Evolutionary conservation across 1,140 invertebrate species (phyloP), one percentile per base, ranked within the genome.

Genomic region (Vanessa atalanta): DNA sequence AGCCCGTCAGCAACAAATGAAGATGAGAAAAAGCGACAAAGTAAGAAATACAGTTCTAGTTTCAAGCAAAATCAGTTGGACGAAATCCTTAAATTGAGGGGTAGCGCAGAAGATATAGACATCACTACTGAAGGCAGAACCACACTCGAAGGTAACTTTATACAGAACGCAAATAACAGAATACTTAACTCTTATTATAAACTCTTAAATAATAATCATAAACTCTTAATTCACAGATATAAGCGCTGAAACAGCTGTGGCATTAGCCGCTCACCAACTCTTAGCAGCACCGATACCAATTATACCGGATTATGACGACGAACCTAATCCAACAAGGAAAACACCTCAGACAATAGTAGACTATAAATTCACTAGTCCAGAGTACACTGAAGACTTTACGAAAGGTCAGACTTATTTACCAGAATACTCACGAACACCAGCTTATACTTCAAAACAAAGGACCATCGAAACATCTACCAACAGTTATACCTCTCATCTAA

Each of bases 231-330:
- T 78, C 76, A 15, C 85, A 93, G 91, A 89, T 74, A 75, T 83
- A 64, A 86, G 75, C 65, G 80, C 86, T 31, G 93, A 93, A 83
- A 92, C 91, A 14, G 91, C 91, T 7, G 83, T 93, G 64, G 93
- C 93, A 3, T 84, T 93, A 69, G 93, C 90, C 4, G 89, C 91
- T 8, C 91, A 93, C 80, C 88, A 93, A 63, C 86, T 93, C 5
- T 72, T 93, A 31, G 83, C 87, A 14, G 93, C 93, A 8, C 93
- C 93, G 3, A 75, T 93, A 61, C 93, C 93, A 7, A 85, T 85
- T 72, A 83, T 90, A 47, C 83, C 82, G 2, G 85, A 87, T 26
- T 92, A 90, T 76, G 93, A 89, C 20, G 83, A 86, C 61, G 83
- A 81, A 61, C 74, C 73, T 14, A 88, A 79, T 76, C 82, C 81